Conservation (phyloP, 2,797 vertebrate genomes). For the Epinephelus awoara region DNA sequence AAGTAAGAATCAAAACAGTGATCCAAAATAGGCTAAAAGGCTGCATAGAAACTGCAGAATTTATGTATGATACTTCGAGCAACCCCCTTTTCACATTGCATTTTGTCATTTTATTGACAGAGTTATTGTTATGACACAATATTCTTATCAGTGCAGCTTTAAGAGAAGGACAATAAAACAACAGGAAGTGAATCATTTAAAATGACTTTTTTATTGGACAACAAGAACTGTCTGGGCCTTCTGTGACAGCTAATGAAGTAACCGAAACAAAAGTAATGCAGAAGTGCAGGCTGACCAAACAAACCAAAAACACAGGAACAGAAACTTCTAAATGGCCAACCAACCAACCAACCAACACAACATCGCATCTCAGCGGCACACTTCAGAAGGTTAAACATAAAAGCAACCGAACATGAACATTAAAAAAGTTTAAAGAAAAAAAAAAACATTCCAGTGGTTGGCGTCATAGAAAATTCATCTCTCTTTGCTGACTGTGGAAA, state of each 20-base stretch:
- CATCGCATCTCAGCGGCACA: constrained; percentile 42
- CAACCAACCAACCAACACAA: constrained; percentile 6
- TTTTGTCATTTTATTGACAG: background rate
- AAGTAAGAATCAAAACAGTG: too few relatives aligned
- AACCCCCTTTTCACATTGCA: background rate
- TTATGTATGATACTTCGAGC: background rate
- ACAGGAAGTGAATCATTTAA: constrained; percentile 37
- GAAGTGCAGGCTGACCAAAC: constrained; percentile 24
- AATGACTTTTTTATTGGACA: constrained; percentile 71
- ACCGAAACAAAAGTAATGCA: constrained; percentile 49
- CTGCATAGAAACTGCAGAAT: background rate
- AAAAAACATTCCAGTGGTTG: constrained; percentile 38
- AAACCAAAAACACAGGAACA: constrained; percentile 32
- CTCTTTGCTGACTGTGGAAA: constrained; percentile 40
- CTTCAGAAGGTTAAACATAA: constrained; percentile 38
- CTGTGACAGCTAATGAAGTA: constrained; percentile 54
- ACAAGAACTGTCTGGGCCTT: constrained; percentile 57
- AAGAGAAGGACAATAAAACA: constrained; percentile 35
- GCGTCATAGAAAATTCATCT: constrained; percentile 56
- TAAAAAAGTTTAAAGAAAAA: constrained; percentile 32
- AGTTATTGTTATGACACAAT: background rate
- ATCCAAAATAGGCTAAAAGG: background rate
- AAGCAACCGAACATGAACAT: constrained; percentile 36
- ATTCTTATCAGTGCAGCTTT: background rate
- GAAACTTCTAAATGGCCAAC: constrained; percentile 19